Evolutionary conservation across 2,888 invertebrate genomes (phyloP).

Genomic region (Agonum fuliginosum): DNA sequence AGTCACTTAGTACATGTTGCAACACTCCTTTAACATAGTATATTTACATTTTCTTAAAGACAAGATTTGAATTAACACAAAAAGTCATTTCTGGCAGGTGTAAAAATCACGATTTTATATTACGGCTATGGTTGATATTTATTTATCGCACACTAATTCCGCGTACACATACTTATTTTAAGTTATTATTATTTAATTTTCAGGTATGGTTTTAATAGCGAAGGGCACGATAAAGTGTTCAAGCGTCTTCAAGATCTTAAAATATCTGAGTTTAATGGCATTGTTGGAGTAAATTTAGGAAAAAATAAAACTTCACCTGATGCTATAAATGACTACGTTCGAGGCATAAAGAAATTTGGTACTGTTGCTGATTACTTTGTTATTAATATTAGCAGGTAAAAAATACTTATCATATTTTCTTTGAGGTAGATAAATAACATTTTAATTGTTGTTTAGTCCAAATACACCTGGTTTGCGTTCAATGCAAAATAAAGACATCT

Average conservation of each 20-base stretch:
- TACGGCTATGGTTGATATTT: too few relatives aligned
- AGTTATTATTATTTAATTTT: too few relatives aligned
- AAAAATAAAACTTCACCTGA: constrained; percentile 91
- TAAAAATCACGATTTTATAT: too few relatives aligned
- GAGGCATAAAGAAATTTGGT: constrained; percentile 89
- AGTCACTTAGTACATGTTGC: too few relatives aligned
- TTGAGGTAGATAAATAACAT: constrained; percentile 23
- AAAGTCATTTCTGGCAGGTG: too few relatives aligned
- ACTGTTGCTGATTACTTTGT: constrained; percentile 95
- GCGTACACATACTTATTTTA: too few relatives aligned
- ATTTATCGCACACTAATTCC: too few relatives aligned
- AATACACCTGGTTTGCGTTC: constrained; percentile 94
- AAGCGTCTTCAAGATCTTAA: constrained; percentile 79
- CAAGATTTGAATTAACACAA: too few relatives aligned
- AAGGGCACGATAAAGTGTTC: constrained; percentile 88
- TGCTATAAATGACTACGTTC: constrained; percentile 87
- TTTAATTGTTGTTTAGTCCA: constrained; percentile 81
- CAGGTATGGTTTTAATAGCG: constrained; percentile 96
- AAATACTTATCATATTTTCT: not conserved
- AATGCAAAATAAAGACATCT: constrained; percentile 85
- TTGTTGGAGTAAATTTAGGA: constrained; percentile 96
- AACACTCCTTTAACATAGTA: too few relatives aligned
- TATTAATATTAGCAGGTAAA: constrained; percentile 91
- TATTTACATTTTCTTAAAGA: too few relatives aligned
- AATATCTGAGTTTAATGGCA: constrained; percentile 75